Evolutionary conservation across 2,113 vertebrate species (phyloP).

Genomic region (Genyomyrus donnyi): DNA sequence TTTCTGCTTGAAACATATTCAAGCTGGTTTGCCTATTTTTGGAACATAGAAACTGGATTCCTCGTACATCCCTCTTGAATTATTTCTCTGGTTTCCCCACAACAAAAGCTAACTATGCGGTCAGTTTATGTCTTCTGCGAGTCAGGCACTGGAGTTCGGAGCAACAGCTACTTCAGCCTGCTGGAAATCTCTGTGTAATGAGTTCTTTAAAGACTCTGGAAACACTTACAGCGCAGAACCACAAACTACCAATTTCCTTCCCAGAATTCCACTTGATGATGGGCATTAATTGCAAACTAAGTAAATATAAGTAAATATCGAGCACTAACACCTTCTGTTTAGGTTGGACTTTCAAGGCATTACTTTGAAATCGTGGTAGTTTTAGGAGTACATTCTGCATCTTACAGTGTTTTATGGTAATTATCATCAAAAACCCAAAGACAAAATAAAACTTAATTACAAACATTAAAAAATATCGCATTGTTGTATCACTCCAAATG

Average conservation of each 20-base stretch:
- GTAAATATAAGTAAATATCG: background rate
- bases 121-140: background rate
- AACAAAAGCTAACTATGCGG: constrained; percentile 12
- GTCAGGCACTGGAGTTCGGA: background rate
- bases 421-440: background rate
- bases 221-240: constrained; percentile 14
- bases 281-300: constrained; percentile 13
- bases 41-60: background rate
- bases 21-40: background rate
- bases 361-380: background rate
- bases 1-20: background rate
- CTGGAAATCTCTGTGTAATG: constrained; percentile 27
- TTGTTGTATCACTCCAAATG: background rate
- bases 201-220: constrained; percentile 16
- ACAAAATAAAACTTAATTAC: background rate
- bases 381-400: background rate
- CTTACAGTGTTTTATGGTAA: background rate
- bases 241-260: constrained; percentile 21
- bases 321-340: background rate
- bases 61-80: background rate
- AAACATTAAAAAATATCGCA: background rate
- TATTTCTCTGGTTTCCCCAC: background rate
- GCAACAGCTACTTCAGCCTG: background rate
- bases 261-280: constrained; percentile 8
- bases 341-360: background rate